Base-by-base conservation (phyloP, 2,797 vertebrate genomes). In the Iguana delicatissima region DNA sequence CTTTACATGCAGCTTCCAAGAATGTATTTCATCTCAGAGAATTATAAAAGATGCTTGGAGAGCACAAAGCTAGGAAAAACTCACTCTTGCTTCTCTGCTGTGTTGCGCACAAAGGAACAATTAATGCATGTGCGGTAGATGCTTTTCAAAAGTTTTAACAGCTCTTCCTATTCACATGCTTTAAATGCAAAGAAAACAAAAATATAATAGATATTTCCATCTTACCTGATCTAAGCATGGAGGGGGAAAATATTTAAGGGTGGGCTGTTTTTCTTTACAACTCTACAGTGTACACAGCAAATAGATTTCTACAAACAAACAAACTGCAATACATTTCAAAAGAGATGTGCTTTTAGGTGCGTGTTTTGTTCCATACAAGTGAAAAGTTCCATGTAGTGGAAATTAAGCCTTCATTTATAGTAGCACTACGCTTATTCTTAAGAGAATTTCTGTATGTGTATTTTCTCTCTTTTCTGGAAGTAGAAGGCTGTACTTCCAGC, bases 31-130 rank as follows among this genome's bases (percentile, higher is more conserved):
- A 77, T 42, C 72, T 91, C 80, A 69, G 73, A 77, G 59, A 95
- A 94, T 95, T 95, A 93, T 93, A 95, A 85, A 77, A 57, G 74
- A 93, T 92, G 95, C 93, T 95, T 94, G 93, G 95, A 92, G 87
- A 89, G 0, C 85, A 16, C 0, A 8, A 79, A 62, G 59, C 85
- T 73, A 10, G 0, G 2, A 0, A 0, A 83, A 94, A 82, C 32
- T n/a, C 77, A 26, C 13, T 38, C 24, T 69, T 76, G 26, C 79
- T 73, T 67, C 69, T 85, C 82, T 85, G 79, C 79, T 86, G 79
- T 13, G 20, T 86, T 79, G 62, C 52, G 29, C 92, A 91, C 80
- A 91, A 86, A 12, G 24, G 8, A 9, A 8, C 0, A 35, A 88
- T 64, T 91, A 91, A 46, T 80, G 90, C 7, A 38, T 72, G 87